Percentiles rank a stretch among this genome's conserved stretches.
These are phyloP conservation scores for Pristionchus japonicus DNA, from an alignment of 2,888 invertebrate species.

Conservation along the genomic window DNA sequence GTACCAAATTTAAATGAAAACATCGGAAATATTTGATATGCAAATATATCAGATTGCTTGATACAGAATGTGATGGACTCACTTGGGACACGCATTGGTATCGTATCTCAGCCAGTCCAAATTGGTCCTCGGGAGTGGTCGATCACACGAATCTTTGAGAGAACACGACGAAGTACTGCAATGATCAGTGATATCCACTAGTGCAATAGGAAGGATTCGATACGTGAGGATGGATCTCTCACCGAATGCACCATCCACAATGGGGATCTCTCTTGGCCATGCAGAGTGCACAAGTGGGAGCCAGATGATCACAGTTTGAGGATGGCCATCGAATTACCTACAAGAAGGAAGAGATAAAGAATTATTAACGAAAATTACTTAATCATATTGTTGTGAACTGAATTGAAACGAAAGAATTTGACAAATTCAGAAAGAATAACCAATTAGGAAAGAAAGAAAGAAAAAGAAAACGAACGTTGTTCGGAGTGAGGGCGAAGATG, in stretches of 20 bases:
- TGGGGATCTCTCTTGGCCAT: constrained; percentile 85
- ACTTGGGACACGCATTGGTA: constrained; percentile 62
- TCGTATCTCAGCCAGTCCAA: constrained; percentile 63
- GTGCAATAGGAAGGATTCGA: no score
- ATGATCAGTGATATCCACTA: not conserved
- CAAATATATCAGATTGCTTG: no score
- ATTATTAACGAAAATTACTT: no score
- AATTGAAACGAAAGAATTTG: no score
- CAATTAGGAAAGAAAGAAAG: not conserved
- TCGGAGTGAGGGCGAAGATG: constrained; percentile 87
- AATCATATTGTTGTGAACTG: no score
- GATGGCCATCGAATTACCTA: constrained; percentile 50
- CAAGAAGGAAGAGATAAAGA: not conserved
- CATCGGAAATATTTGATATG: no score
- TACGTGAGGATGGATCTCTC: constrained; percentile 86
- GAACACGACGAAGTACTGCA: constrained; percentile 56
- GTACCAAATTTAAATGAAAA: no score
- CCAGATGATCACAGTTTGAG: constrained; percentile 58
- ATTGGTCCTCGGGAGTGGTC: constrained; percentile 56
- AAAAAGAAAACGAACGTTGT: constrained; percentile 52
- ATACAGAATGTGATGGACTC: not conserved
- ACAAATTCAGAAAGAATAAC: not conserved
- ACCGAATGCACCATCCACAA: constrained; percentile 96
- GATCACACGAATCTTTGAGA: constrained; percentile 59
- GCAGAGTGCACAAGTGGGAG: constrained; percentile 53